A percentile compares a stretch with the other conserved stretches of the same genome.
Evolutionary conservation across 2,888 invertebrate genomes (phyloP).

Genomic region (Acleris literana): DNA sequence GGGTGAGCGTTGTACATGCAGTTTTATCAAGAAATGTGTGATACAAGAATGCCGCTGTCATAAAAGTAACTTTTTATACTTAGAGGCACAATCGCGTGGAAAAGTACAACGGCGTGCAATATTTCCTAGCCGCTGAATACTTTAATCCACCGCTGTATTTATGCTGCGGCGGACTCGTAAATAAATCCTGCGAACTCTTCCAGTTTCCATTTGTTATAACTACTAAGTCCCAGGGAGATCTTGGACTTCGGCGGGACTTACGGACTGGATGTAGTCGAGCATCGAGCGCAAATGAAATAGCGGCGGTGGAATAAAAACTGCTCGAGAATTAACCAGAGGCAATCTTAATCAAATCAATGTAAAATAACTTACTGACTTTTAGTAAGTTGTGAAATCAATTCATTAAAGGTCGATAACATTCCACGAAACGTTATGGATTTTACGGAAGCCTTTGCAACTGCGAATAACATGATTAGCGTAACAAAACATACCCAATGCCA

Average conservation of each 20-base stretch:
- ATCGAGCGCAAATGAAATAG: constrained; percentile 28
- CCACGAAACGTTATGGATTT: constrained; percentile 32
- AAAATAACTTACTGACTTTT: no score
- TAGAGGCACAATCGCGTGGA: constrained; percentile 46
- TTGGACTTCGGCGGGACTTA: constrained; percentile 53
- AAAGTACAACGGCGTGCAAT: constrained; percentile 52
- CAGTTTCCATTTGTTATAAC: constrained; percentile 72
- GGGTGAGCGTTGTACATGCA: constrained; percentile 2
- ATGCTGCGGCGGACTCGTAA: constrained; percentile 63
- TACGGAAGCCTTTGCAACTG: constrained; percentile 60
- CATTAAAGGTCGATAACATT: background rate
- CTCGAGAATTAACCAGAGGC: no score
- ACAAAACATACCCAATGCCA: constrained; percentile 46
- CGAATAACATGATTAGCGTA: constrained; percentile 61
- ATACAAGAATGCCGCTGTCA: constrained; percentile 20
- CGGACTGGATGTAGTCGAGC: constrained; percentile 44
- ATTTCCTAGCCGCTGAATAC: constrained; percentile 64
- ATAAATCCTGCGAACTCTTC: constrained; percentile 66
- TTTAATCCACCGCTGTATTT: constrained; percentile 70
- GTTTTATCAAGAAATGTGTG: constrained; percentile 8
- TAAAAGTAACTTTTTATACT: constrained; percentile 48
- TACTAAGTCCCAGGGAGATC: constrained; percentile 60
- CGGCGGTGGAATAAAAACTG: background rate
- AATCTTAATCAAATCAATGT: no score
- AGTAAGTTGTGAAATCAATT: background rate